Evolutionary conservation across 2,113 vertebrate species (phyloP).

Genomic region (Mixornis gularis): DNA sequence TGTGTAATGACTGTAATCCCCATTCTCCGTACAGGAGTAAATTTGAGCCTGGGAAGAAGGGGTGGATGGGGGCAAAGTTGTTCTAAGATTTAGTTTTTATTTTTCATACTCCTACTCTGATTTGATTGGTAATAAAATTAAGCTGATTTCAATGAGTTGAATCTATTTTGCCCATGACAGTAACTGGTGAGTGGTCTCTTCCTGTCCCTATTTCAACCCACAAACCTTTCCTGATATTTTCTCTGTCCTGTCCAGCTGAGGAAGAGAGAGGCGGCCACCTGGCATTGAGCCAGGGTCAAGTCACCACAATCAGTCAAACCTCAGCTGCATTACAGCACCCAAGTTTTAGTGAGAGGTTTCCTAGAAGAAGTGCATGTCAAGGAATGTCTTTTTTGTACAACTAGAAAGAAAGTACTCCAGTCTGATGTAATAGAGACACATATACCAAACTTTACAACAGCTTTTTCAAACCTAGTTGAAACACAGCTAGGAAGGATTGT

Average conservation of each 20-base stretch:
- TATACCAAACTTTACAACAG: not conserved
- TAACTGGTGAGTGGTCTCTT: not conserved
- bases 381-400: not conserved
- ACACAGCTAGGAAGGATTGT: not conserved
- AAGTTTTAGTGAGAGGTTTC: not conserved
- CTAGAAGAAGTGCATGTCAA: not conserved
- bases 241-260: not conserved
- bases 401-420: not conserved
- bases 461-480: not conserved
- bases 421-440: not conserved
- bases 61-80: not conserved
- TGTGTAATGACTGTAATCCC: not conserved
- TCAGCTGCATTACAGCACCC: not conserved
- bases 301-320: not conserved
- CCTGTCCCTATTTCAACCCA: not conserved
- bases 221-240: not conserved
- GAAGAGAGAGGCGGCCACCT: not conserved
- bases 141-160: not conserved
- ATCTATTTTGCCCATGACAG: not conserved
- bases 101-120: not conserved
- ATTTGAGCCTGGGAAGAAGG: not conserved
- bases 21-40: not conserved
- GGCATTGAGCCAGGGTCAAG: not conserved
- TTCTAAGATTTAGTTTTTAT: not conserved
- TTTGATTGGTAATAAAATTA: not conserved